Conservation (phyloP, 2,113 vertebrate genomes). For the Eublepharis macularius region DNA sequence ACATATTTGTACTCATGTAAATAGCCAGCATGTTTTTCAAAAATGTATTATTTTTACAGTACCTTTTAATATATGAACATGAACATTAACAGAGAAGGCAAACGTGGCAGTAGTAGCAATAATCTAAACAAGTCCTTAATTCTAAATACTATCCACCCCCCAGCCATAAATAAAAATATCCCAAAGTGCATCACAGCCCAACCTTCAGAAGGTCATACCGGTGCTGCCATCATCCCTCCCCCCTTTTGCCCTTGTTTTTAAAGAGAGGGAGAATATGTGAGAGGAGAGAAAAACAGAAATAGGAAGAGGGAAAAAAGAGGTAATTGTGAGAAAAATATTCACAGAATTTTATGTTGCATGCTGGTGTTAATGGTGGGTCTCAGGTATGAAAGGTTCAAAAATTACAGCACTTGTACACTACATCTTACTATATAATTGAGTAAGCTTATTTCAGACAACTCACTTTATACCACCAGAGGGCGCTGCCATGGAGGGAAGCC, state of each 20-base stretch:
- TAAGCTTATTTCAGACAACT: no score
- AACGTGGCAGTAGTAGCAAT: neutral
- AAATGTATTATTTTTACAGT: neutral
- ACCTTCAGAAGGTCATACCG: no score
- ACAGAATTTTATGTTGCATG: neutral
- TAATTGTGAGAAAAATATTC: neutral
- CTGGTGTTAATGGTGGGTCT: neutral
- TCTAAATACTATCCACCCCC: neutral
- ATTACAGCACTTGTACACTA: neutral
- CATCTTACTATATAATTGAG: no score
- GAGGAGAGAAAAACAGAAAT: neutral
- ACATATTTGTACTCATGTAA: neutral
- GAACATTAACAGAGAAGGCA: neutral
- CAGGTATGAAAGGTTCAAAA: neutral
- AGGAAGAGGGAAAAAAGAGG: neutral
- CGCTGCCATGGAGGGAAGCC: no score
- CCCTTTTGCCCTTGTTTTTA: neutral
- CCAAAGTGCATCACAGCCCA: no score
- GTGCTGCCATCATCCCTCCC: neutral
- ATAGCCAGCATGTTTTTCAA: neutral
- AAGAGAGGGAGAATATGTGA: neutral
- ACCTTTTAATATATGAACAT: neutral
- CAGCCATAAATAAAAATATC: neutral
- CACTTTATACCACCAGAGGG: no score
- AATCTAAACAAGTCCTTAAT: neutral